Evolutionary conservation across 2,797 vertebrate genomes (phyloP).

Genomic region (Staurois parvus): DNA sequence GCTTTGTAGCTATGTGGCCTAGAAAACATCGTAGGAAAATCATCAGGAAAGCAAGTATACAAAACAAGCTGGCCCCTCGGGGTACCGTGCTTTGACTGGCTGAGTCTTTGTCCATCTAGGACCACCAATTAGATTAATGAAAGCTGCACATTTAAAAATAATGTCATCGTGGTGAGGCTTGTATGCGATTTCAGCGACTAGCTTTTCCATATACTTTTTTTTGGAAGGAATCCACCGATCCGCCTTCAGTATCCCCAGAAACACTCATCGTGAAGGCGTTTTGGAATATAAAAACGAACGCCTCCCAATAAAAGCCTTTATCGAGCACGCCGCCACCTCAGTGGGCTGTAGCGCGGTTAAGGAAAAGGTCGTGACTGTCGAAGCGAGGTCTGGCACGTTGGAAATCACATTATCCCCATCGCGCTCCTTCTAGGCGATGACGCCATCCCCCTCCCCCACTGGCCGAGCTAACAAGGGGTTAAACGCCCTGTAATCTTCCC

Average conservation of each 20-base stretch:
- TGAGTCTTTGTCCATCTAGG: too few relatives aligned
- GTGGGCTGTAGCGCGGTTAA: not conserved
- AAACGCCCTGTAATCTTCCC: slow-evolving; percentile 45
- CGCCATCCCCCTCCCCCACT: not conserved
- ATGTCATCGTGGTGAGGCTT: too few relatives aligned
- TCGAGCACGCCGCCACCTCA: not conserved
- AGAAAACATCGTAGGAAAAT: too few relatives aligned
- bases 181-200: too few relatives aligned
- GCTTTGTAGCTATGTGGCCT: not conserved
- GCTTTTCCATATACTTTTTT: not conserved
- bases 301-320: not conserved
- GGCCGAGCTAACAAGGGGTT: slow-evolving; percentile 56
- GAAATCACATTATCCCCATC: not conserved
- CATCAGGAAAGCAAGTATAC: not conserved
- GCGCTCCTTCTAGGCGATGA: not conserved
- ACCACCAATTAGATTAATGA: too few relatives aligned
- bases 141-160: too few relatives aligned
- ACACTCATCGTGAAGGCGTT: not conserved
- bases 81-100: too few relatives aligned
- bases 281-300: not conserved
- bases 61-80: not conserved
- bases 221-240: not conserved
- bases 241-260: not conserved
- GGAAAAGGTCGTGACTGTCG: not conserved
- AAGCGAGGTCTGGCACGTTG: not conserved